phyloP scores from a whole-genome alignment of 2,113 vertebrate genomes.

The Myrmecobius fasciatus region DNA sequence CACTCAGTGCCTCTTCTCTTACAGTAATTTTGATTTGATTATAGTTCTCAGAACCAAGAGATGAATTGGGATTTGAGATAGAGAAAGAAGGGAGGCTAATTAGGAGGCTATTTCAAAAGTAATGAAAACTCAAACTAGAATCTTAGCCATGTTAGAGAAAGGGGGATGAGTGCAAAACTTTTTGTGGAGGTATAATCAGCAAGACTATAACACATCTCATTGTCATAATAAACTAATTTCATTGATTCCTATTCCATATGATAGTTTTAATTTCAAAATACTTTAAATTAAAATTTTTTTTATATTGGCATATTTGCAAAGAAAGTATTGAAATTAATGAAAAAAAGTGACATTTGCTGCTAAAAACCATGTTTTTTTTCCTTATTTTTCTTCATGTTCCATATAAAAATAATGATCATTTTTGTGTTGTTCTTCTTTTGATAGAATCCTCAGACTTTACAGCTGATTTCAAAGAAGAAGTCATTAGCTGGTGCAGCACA shows the following conservation, averaged over 20 bases:
- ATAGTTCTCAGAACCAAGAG: neutral
- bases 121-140: neutral
- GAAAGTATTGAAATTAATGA: neutral
- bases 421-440: slow-evolving; percentile 32
- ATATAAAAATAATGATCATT: neutral
- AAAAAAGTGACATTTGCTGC: neutral
- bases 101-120: neutral
- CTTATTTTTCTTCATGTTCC: neutral
- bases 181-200: neutral
- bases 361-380: neutral
- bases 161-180: neutral
- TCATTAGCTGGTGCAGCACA: slow-evolving; percentile 95
- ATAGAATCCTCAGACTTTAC: slow-evolving; percentile 93
- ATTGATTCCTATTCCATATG: neutral
- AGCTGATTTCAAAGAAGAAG: slow-evolving; percentile 97
- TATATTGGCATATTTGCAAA: neutral
- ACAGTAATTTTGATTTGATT: neutral
- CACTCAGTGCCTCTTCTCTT: neutral
- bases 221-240: neutral
- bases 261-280: neutral
- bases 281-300: neutral
- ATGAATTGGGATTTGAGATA: neutral
- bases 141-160: neutral
- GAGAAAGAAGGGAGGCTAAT: neutral
- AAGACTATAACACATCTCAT: neutral